Evolutionary conservation across 2,888 invertebrate species (phyloP).

Genomic region (Biston stratarius): DNA sequence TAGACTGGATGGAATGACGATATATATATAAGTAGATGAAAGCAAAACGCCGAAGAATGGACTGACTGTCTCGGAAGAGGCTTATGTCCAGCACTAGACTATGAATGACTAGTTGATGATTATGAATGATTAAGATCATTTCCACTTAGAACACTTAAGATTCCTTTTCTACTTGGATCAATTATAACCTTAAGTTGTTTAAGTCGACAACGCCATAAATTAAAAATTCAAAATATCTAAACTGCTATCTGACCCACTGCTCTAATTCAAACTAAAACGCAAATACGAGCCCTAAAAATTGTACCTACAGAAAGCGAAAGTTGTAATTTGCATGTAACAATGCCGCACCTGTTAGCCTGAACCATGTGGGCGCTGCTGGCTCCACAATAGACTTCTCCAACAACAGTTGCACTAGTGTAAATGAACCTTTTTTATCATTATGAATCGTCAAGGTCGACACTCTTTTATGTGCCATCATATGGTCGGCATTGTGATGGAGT

Average conservation of each 20-base stretch:
- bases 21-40: no score
- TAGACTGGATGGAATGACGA: no score
- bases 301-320: constrained; percentile 76
- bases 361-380: constrained; percentile 78
- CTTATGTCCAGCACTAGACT: no score
- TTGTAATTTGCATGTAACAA: constrained; percentile 85
- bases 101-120: no score
- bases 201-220: background rate
- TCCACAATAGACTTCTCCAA: constrained; percentile 75
- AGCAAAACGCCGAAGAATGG: no score
- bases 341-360: constrained; percentile 79
- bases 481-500: constrained; percentile 48
- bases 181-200: background rate
- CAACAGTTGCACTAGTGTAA: constrained; percentile 82
- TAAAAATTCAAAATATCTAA: constrained; percentile 10
- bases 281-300: constrained; percentile 66
- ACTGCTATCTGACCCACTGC: constrained; percentile 27
- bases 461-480: constrained; percentile 72
- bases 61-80: no score
- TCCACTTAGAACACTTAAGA: no score
- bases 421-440: constrained; percentile 85
- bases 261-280: constrained; percentile 40
- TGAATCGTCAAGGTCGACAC: constrained; percentile 81
- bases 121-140: no score
- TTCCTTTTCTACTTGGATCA: no score